Evolutionary conservation across 1,140 invertebrate genomes (phyloP).

Genomic region (Lerema accius): DNA sequence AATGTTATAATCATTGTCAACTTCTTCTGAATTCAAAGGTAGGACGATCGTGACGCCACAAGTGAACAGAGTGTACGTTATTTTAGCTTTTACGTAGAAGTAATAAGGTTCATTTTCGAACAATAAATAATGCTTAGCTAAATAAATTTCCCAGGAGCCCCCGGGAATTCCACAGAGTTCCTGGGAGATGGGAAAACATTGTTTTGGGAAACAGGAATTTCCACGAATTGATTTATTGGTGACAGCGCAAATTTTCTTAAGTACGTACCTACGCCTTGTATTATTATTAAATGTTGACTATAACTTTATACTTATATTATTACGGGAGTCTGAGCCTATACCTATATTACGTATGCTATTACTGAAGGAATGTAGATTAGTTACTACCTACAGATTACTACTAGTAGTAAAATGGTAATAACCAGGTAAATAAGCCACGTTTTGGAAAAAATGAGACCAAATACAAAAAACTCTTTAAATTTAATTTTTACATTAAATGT

Average conservation of each 20-base stretch:
- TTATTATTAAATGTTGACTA: too few relatives aligned
- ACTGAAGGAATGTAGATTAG: too few relatives aligned
- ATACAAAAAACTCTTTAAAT: too few relatives aligned
- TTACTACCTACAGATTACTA: too few relatives aligned
- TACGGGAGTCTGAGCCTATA: too few relatives aligned
- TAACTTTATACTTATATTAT: too few relatives aligned
- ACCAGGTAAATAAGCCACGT: too few relatives aligned
- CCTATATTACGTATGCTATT: too few relatives aligned
- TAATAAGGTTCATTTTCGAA: not conserved
- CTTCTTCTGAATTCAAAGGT: constrained; percentile 4
- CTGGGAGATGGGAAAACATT: constrained; percentile 1
- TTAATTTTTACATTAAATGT: too few relatives aligned
- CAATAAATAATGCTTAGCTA: not conserved
- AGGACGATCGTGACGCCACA: not conserved
- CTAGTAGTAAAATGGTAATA: too few relatives aligned
- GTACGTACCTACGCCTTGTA: too few relatives aligned
- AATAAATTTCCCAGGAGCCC: not conserved
- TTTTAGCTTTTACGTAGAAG: not conserved
- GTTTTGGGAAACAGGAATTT: constrained; percentile 6
- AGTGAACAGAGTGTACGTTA: not conserved
- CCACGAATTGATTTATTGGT: not conserved
- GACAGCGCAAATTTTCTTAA: not conserved
- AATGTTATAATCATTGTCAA: not conserved
- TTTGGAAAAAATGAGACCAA: too few relatives aligned
- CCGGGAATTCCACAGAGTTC: not conserved